Percentiles rank a stretch among this genome's conserved stretches.
phyloP scores from a whole-genome alignment of 2,113 vertebrate species.

The Cinclus cinclus region DNA sequence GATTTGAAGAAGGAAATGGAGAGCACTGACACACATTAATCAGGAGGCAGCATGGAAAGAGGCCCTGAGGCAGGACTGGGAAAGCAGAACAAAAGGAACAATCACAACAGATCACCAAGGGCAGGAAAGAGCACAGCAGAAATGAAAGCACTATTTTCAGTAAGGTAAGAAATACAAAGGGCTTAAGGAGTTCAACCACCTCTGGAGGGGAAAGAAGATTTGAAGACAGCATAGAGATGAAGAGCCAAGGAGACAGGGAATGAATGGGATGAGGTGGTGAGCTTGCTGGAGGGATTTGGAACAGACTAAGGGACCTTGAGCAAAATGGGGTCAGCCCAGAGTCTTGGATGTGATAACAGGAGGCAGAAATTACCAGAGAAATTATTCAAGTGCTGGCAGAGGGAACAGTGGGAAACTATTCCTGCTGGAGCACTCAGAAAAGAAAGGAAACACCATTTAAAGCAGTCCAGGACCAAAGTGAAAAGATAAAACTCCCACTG shows the following conservation, averaged over 20 bases:
- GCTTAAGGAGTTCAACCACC: slow-evolving; percentile 6
- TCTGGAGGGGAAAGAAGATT: background rate
- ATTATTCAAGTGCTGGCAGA: background rate
- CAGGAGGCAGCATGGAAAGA: slow-evolving; percentile 27
- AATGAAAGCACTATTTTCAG: slow-evolving; percentile 35
- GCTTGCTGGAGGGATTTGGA: background rate
- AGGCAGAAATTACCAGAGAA: background rate
- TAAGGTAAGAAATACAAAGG: background rate
- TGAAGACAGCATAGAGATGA: background rate
- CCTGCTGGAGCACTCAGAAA: background rate
- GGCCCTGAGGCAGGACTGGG: slow-evolving; percentile 1
- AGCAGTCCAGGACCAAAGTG: background rate
- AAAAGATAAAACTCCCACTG: background rate
- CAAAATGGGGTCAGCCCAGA: background rate
- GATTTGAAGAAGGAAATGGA: slow-evolving; percentile 65
- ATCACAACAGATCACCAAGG: slow-evolving; percentile 37
- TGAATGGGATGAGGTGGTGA: background rate
- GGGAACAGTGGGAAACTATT: background rate
- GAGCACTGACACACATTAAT: slow-evolving; percentile 63
- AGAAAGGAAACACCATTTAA: background rate
- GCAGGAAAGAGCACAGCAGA: background rate
- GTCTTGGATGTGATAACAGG: background rate
- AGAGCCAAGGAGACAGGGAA: background rate
- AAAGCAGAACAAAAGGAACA: slow-evolving; percentile 57
- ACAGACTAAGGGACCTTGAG: background rate